These are phyloP conservation scores for Embiotoca jacksoni DNA, from an alignment of 2,113 vertebrate genomes.

Conservation along the genomic window DNA sequence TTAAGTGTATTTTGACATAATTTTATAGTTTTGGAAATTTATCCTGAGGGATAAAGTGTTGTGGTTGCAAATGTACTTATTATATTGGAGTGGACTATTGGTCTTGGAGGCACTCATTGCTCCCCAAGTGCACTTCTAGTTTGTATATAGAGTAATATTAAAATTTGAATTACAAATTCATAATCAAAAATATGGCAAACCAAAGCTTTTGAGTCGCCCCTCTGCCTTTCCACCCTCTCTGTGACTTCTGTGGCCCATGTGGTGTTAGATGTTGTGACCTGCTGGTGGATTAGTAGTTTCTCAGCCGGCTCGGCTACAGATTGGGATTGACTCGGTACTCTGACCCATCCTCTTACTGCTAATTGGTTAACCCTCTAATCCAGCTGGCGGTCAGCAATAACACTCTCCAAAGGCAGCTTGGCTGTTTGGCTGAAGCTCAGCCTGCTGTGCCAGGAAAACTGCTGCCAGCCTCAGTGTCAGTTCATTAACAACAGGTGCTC, in stretches of 20 bases:
- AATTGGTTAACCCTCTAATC: slow-evolving; percentile 80
- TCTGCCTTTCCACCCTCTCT: background rate
- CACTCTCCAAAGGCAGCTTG: slow-evolving; percentile 53
- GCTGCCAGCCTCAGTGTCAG: slow-evolving; percentile 44
- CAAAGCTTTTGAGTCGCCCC: background rate
- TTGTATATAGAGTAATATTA: background rate
- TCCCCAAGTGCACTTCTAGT: background rate
- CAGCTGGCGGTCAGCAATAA: slow-evolving; percentile 62
- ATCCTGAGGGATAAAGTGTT: no score
- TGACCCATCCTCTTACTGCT: slow-evolving; percentile 70
- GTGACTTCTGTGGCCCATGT: background rate
- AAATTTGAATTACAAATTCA: no score
- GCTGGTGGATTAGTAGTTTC: slow-evolving; percentile 54
- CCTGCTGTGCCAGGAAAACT: slow-evolving; percentile 35
- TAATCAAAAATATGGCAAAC: background rate
- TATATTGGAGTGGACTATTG: no score
- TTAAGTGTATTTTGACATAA: no score
- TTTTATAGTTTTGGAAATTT: no score
- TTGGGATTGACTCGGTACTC: slow-evolving; percentile 65
- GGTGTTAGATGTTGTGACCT: slow-evolving; percentile 48
- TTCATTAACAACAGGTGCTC: slow-evolving; percentile 52
- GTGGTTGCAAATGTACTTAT: no score
- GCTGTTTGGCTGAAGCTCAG: slow-evolving; percentile 52
- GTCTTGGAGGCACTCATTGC: no score
- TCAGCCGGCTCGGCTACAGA: slow-evolving; percentile 49